Conservation (phyloP, 1,140 invertebrate genomes). For the Drosophila murphyi region DNA sequence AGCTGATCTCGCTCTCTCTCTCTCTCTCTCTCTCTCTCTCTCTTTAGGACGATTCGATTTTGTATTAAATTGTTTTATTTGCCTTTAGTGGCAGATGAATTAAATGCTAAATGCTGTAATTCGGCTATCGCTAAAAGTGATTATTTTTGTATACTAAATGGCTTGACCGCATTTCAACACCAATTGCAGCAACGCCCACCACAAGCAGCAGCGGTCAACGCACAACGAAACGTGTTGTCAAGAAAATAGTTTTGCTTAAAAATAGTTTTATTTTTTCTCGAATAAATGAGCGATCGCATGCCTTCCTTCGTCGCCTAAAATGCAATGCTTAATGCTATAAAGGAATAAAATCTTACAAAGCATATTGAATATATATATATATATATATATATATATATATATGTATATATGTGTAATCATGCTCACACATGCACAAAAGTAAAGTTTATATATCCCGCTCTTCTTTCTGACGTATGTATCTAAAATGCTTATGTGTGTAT, state of each 20-base stretch:
- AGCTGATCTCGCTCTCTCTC: slow-evolving; percentile 17
- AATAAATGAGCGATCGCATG: slow-evolving; percentile 38
- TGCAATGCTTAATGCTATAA: slow-evolving; percentile 26
- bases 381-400: neutral
- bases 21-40: neutral
- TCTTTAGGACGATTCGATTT: neutral
- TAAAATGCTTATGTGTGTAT: slow-evolving; percentile 4
- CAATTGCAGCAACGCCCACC: slow-evolving; percentile 53
- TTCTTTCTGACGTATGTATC: neutral
- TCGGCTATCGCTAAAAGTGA: slow-evolving; percentile 26
- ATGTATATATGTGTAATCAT: neutral
- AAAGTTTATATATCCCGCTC: neutral
- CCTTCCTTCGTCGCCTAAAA: slow-evolving; percentile 34
- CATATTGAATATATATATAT: too few relatives aligned
- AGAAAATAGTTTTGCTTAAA: slow-evolving; percentile 54
- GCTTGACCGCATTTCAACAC: slow-evolving; percentile 54
- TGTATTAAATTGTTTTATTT: slow-evolving; percentile 5
- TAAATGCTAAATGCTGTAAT: slow-evolving; percentile 42
- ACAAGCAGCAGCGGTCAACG: slow-evolving; percentile 13
- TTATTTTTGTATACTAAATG: slow-evolving; percentile 51
- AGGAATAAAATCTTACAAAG: slow-evolving; percentile 31
- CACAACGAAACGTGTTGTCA: slow-evolving; percentile 45
- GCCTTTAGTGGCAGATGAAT: neutral
- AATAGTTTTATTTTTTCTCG: slow-evolving; percentile 42
- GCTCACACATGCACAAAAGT: neutral